phyloP scores from a whole-genome alignment of 2,797 vertebrate genomes.

The Xerus rutilus region DNA sequence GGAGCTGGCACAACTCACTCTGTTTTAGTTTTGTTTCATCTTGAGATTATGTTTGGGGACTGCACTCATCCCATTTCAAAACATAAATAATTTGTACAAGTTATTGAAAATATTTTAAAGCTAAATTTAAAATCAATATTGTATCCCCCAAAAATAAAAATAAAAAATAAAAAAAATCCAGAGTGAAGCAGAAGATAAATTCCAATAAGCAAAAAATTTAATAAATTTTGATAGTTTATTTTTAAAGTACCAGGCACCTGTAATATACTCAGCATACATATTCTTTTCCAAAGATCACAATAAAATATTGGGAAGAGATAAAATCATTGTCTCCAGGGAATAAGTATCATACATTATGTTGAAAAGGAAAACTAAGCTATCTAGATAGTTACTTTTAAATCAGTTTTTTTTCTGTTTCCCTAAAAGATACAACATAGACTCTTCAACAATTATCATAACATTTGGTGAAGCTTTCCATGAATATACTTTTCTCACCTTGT shows the following conservation, averaged over 20 bases:
- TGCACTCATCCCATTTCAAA: not conserved
- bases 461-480: not conserved
- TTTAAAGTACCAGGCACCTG: not conserved
- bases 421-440: not conserved
- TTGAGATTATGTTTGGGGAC: slow-evolving; percentile 10
- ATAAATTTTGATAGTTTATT: not conserved
- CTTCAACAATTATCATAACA: not conserved
- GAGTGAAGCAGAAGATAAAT: not conserved
- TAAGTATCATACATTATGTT: not conserved
- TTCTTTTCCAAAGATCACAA: not conserved
- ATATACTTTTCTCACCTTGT: not conserved
- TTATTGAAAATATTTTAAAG: slow-evolving; percentile 51
- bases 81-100: not conserved
- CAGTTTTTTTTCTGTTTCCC: not conserved
- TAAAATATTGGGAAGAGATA: not conserved
- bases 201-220: not conserved
- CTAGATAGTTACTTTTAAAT: not conserved
- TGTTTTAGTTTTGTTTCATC: not conserved
- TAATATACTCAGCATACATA: not conserved
- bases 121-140: slow-evolving; percentile 37
- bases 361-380: not conserved
- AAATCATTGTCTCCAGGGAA: not conserved
- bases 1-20: not conserved
- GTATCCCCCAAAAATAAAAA: not conserved
- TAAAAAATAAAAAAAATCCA: not conserved